Evolutionary conservation across 2,888 invertebrate genomes (phyloP), one percentile per base, ranked within the genome.

Genomic region (Cetonia aurata): DNA sequence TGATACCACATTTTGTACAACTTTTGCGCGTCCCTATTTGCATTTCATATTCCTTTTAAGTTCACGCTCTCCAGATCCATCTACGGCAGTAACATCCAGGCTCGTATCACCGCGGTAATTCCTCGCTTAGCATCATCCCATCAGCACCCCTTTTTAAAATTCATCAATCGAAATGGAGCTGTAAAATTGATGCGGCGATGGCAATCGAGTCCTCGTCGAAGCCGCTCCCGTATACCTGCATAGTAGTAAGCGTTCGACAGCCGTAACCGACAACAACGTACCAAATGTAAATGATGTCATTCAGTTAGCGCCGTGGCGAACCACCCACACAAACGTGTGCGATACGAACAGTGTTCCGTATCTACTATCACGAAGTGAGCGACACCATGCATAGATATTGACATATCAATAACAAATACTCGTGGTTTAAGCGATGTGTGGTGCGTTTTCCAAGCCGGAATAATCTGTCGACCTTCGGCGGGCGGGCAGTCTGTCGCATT

Each of bases 231-330:
- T 25, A 25, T 25, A 25, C 3, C 3, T 25, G 25, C 4, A 25
- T 25, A 25, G 25, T 25, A 25, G 25, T 25, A 25, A 25, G 25
- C 25, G 25, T 25, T 31, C 31, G 13, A 13, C n/a, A 53, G 15
- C 6, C 50, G 50, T 19, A 17, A 50, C 50, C 50, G 15, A 50
- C 50, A 9, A 19, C 19, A 17, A 50, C 50, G 31, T 53, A 53
- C 53, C 33, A 53, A 31, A 59, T 59, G 59, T 59, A 59, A 59
- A 59, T 59, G 59, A 59, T 59, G 59, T 59, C 59, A 59, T 59
- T 59, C 44, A 42, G 59, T 59, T 53, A 31, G 53, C 53, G 33
- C 33, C 53, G 17, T n/a, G n/a, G n/a, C n/a, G n/a, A 25, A 4
- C 1, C 25, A 25, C 25, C 25, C 25, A 25, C 25, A 25, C 25